Evolutionary conservation across 2,797 vertebrate species (phyloP).

Genomic region (Poecilia velifera): DNA sequence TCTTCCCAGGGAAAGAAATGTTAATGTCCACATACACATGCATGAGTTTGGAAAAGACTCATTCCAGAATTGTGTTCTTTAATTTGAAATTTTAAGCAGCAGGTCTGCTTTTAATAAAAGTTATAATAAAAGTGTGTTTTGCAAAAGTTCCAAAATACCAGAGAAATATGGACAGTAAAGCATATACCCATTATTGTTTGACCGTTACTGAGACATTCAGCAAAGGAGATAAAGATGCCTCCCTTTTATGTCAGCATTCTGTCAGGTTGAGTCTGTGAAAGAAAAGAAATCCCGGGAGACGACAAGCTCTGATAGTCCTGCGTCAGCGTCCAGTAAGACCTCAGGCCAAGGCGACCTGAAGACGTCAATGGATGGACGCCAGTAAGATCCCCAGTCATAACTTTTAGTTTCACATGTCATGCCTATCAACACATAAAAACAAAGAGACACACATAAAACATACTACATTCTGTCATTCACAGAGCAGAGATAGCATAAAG

Average conservation of each 20-base stretch:
- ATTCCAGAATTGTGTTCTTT: not conserved
- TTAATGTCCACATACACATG: not conserved
- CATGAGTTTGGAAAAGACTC: not conserved
- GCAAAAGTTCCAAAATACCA: not conserved
- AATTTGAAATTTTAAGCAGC: not conserved
- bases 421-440: conserved; percentile 9
- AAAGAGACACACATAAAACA: conserved; percentile 34
- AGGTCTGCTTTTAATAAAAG: not conserved
- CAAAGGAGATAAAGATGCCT: conserved; percentile 18
- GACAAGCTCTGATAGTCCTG: conserved; percentile 44
- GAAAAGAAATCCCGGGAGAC: conserved; percentile 40
- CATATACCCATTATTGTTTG: not conserved
- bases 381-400: conserved; percentile 46
- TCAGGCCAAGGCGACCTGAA: conserved; percentile 35
- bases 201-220: conserved; percentile 12
- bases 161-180: not conserved
- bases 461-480: conserved; percentile 16
- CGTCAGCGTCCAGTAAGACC: conserved; percentile 69
- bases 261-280: conserved; percentile 30
- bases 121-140: not conserved
- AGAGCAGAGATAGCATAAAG: conserved; percentile 19
- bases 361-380: conserved; percentile 63
- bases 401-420: conserved; percentile 36
- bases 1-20: not conserved
- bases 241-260: conserved; percentile 53